These are phyloP conservation scores for Cheilosia scutellata DNA, from an alignment of 2,888 invertebrate species.

Conservation along the genomic window DNA sequence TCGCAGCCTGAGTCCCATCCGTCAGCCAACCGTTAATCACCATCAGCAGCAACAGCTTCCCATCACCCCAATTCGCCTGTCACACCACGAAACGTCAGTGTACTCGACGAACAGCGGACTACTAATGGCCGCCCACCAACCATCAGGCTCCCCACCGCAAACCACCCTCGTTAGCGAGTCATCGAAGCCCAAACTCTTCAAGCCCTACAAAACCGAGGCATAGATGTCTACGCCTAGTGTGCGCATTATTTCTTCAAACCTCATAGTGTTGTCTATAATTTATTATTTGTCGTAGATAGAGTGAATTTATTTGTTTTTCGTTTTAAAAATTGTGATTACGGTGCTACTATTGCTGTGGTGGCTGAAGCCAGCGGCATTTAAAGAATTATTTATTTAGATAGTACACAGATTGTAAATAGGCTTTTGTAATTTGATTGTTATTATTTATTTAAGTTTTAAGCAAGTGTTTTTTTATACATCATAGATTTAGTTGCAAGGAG, in stretches of 20 bases:
- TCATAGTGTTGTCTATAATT: constrained; percentile 41
- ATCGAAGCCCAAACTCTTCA: constrained; percentile 88
- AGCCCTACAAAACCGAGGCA: constrained; percentile 88
- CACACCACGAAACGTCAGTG: constrained; percentile 66
- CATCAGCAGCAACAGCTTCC: constrained; percentile 78
- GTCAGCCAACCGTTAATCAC: constrained; percentile 68
- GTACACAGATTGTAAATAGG: constrained; percentile 58
- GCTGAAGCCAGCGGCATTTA: constrained; percentile 26
- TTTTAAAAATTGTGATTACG: constrained; percentile 60
- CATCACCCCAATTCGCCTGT: constrained; percentile 77
- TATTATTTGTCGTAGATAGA: constrained; percentile 36
- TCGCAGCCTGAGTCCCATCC: constrained; percentile 81
- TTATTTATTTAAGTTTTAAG: constrained; percentile 62
- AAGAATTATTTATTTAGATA: constrained; percentile 39
- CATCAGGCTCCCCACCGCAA: constrained; percentile 76
- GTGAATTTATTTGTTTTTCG: constrained; percentile 9
- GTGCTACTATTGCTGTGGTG: constrained; percentile 48
- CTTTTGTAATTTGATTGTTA: constrained; percentile 55
- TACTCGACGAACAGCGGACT: constrained; percentile 75
- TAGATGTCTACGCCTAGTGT: constrained; percentile 66
- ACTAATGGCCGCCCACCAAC: constrained; percentile 78
- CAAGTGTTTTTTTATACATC: constrained; percentile 15
- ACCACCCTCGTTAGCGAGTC: constrained; percentile 77
- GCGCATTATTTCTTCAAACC: neutral
- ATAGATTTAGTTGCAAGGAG: constrained; percentile 38